phyloP scores from a whole-genome alignment of 2,113 vertebrate species.

The Aphyosemion australe region DNA sequence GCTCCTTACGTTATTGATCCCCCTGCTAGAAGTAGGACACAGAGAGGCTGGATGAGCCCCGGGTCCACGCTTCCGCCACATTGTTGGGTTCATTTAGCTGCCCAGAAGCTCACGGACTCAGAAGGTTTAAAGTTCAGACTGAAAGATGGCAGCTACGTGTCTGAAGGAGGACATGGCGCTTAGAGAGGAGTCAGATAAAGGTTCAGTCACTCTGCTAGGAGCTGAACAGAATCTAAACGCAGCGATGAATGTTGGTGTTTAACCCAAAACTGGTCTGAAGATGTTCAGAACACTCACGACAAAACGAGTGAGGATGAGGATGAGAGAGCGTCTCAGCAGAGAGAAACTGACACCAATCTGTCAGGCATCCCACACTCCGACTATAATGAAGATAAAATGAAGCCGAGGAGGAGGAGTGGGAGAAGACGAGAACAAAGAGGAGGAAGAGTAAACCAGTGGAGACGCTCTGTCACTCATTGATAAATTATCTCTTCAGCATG shows the following conservation, averaged over 20 bases:
- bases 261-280: not conserved
- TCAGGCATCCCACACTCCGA: conserved; percentile 34
- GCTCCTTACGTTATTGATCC: too few relatives aligned
- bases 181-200: too few relatives aligned
- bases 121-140: too few relatives aligned
- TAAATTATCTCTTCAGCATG: conserved; percentile 37
- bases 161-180: not conserved
- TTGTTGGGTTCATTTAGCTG: too few relatives aligned
- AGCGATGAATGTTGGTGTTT: not conserved
- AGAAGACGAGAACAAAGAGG: conserved; percentile 33
- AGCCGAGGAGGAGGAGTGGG: conserved; percentile 1
- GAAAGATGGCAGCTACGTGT: too few relatives aligned
- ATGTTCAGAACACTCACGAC: conserved; percentile 17
- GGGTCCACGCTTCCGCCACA: too few relatives aligned
- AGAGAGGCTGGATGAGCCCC: too few relatives aligned
- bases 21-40: too few relatives aligned
- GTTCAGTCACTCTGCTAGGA: too few relatives aligned
- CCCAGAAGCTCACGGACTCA: too few relatives aligned
- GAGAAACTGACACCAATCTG: conserved; percentile 70
- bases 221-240: not conserved
- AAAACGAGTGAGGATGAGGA: conserved; percentile 11
- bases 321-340: conserved; percentile 48
- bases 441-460: conserved; percentile 38
- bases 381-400: conserved; percentile 54
- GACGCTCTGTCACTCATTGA: conserved; percentile 55